These are phyloP conservation scores for Adelosebastes latens DNA, from an alignment of 2,797 vertebrate species.

Conservation along the genomic window DNA sequence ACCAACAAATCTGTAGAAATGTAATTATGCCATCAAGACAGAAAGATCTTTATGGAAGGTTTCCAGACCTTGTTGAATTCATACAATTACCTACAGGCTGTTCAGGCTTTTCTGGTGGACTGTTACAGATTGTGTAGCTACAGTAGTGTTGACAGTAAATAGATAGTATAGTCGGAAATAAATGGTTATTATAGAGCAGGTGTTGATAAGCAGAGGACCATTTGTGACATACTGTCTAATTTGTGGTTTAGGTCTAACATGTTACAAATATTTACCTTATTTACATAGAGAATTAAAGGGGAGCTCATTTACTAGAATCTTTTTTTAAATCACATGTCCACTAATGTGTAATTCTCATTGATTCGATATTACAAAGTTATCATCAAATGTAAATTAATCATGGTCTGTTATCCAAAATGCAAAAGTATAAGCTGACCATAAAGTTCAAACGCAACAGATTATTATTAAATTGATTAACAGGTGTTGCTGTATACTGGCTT, in stretches of 20 bases:
- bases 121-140: background rate
- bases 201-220: background rate
- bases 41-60: background rate
- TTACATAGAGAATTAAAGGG: background rate
- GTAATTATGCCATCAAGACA: background rate
- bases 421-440: background rate
- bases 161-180: background rate
- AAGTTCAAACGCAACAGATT: background rate
- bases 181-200: background rate
- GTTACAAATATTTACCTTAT: conserved; percentile 1
- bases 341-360: background rate
- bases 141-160: background rate
- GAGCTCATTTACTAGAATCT: conserved; percentile 12
- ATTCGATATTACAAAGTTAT: background rate
- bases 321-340: conserved; percentile 8
- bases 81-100: background rate
- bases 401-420: background rate
- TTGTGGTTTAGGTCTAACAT: background rate
- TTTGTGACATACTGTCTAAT: background rate
- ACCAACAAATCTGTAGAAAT: conserved; percentile 7
- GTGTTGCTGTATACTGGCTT: background rate
- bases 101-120: background rate
- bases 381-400: background rate
- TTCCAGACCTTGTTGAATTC: background rate
- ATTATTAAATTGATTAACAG: background rate